Evolutionary conservation across 2,113 vertebrate species (phyloP).

Genomic region (Scytalopus superciliaris): DNA sequence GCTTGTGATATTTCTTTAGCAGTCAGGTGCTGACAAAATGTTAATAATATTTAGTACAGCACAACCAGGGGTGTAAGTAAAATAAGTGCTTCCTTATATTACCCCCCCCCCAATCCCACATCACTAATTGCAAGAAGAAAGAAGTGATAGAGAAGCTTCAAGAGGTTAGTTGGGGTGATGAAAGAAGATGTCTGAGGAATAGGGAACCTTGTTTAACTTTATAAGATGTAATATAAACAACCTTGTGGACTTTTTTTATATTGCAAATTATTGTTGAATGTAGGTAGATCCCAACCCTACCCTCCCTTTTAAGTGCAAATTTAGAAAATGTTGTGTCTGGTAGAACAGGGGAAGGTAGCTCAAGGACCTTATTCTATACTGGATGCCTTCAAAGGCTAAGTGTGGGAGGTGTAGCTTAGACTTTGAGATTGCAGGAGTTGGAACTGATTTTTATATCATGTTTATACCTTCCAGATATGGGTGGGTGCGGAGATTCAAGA

Average conservation of each 20-base stretch:
- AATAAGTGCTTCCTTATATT: not conserved
- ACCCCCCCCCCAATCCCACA: not conserved
- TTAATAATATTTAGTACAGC: not conserved
- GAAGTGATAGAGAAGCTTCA: not conserved
- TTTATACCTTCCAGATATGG: conserved; percentile 17
- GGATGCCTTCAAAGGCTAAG: not conserved
- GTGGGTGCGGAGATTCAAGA: not conserved
- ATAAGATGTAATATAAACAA: not conserved
- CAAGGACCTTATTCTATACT: not conserved
- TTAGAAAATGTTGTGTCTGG: not conserved
- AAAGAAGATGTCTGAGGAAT: not conserved
- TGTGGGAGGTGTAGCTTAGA: not conserved
- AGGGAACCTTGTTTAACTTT: not conserved
- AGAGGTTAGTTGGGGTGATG: not conserved
- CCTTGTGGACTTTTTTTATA: not conserved
- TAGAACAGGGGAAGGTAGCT: not conserved
- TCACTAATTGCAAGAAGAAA: not conserved
- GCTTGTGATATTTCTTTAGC: not conserved
- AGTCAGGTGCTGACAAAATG: not conserved
- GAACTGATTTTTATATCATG: not conserved
- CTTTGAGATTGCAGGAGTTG: not conserved
- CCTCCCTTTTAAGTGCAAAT: not conserved
- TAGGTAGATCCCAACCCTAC: not conserved
- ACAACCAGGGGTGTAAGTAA: not conserved
- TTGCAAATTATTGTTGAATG: not conserved